These are phyloP conservation scores for Heliconius eleuchia DNA, from an alignment of 1,140 invertebrate genomes.

Conservation along the genomic window DNA sequence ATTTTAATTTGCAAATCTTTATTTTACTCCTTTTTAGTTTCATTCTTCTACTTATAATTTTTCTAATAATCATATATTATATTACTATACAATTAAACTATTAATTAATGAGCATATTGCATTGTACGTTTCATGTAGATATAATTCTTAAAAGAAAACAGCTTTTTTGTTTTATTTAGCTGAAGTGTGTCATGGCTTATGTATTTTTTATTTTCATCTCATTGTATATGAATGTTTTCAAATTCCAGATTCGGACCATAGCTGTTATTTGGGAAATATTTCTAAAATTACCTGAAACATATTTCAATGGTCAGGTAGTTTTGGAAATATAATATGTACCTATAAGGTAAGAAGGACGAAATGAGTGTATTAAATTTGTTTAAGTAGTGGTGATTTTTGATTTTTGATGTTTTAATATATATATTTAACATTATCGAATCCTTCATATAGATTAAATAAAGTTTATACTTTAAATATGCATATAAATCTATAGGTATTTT, in stretches of 20 bases:
- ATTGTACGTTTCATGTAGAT: too few species aligned
- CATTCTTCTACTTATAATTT: too few species aligned
- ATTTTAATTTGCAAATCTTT: too few species aligned
- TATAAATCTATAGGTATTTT: too few species aligned
- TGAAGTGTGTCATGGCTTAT: not conserved
- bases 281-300: conserved; percentile 31
- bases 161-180: not conserved
- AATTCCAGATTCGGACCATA: conserved; percentile 31
- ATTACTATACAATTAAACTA: too few species aligned
- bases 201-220: conserved; percentile 22
- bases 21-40: too few species aligned
- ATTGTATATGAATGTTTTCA: conserved; percentile 24
- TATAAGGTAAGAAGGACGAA: conserved; percentile 27
- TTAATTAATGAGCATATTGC: too few species aligned
- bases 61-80: too few species aligned
- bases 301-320: conserved; percentile 28
- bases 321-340: conserved; percentile 29
- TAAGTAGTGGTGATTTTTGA: not conserved
- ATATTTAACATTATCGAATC: too few species aligned
- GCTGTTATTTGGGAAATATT: conserved; percentile 23
- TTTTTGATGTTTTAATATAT: not conserved
- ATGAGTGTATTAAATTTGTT: not conserved
- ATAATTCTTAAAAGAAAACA: not conserved
- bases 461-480: too few species aligned
- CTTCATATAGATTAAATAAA: too few species aligned